phyloP scores from a whole-genome alignment of 2,888 invertebrate species.

The Drosophila crucigera region DNA sequence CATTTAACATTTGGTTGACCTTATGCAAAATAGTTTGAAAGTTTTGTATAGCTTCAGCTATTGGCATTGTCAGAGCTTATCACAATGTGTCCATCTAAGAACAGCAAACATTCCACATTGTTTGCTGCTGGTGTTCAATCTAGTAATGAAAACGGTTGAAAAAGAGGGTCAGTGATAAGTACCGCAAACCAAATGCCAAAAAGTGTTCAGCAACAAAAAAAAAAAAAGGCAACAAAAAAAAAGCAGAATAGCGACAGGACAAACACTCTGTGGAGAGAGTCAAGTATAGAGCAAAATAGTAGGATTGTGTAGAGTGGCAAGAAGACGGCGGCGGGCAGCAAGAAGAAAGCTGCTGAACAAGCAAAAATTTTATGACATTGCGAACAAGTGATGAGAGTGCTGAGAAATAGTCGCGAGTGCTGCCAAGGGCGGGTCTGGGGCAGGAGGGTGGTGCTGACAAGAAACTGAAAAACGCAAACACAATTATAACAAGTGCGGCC shows the following conservation, averaged over 20 bases:
- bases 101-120: constrained; percentile 54
- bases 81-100: constrained; percentile 58
- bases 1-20: neutral
- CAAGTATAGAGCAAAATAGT: constrained; percentile 6
- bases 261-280: constrained; percentile 11
- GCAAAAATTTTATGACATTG: constrained; percentile 78
- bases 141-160: constrained; percentile 56
- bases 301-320: constrained; percentile 22
- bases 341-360: constrained; percentile 74
- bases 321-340: constrained; percentile 36
- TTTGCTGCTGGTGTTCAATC: constrained; percentile 65
- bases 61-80: constrained; percentile 48
- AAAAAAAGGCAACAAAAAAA: neutral
- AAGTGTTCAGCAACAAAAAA: constrained; percentile 36
- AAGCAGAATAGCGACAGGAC: constrained; percentile 26
- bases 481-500: constrained; percentile 77
- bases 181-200: constrained; percentile 71
- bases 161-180: constrained; percentile 45
- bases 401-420: neutral
- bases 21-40: constrained; percentile 19
- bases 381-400: constrained; percentile 56
- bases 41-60: constrained; percentile 16
- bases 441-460: constrained; percentile 14
- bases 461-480: constrained; percentile 75
- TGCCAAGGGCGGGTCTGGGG: neutral